Percentiles rank a stretch among this genome's conserved stretches.
These are phyloP conservation scores for Byasa hedistus DNA, from an alignment of 2,888 invertebrate species.

Conservation along the genomic window DNA sequence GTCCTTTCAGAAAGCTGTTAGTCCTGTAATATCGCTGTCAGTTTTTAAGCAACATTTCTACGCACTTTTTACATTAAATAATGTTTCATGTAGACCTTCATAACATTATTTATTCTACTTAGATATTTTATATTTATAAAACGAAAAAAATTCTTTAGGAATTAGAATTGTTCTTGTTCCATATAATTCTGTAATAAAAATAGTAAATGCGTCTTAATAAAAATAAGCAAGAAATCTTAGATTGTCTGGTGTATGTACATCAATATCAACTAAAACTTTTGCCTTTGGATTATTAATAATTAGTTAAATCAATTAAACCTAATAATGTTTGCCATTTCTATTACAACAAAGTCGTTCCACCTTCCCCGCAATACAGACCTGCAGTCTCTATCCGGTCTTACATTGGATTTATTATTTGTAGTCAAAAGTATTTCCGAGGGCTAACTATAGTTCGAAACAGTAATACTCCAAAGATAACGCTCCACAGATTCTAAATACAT, in stretches of 20 bases:
- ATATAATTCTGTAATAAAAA: too few relatives aligned
- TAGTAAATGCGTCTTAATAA: too few relatives aligned
- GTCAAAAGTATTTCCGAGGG: conserved; percentile 74
- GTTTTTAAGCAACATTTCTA: conserved; percentile 6
- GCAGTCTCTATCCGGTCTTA: conserved; percentile 63
- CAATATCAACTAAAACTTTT: too few relatives aligned
- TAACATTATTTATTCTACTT: too few relatives aligned
- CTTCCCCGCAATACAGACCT: conserved; percentile 64
- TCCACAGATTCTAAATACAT: conserved; percentile 78
- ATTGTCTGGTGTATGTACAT: too few relatives aligned
- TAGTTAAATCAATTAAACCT: neutral
- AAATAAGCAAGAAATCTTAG: too few relatives aligned
- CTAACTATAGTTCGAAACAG: conserved; percentile 74
- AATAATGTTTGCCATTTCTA: neutral
- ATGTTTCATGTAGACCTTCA: neutral
- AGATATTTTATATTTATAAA: too few relatives aligned
- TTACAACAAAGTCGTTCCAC: conserved; percentile 32
- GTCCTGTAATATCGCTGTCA: conserved; percentile 44
- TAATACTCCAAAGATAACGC: conserved; percentile 77
- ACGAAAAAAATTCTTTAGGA: too few relatives aligned
- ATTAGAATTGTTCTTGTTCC: too few relatives aligned
- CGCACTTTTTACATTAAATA: neutral
- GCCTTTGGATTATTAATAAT: neutral
- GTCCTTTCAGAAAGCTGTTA: conserved; percentile 39
- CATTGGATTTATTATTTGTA: conserved; percentile 74